Conservation (phyloP, 2,888 invertebrate genomes). For the Phlogophora meticulosa region DNA sequence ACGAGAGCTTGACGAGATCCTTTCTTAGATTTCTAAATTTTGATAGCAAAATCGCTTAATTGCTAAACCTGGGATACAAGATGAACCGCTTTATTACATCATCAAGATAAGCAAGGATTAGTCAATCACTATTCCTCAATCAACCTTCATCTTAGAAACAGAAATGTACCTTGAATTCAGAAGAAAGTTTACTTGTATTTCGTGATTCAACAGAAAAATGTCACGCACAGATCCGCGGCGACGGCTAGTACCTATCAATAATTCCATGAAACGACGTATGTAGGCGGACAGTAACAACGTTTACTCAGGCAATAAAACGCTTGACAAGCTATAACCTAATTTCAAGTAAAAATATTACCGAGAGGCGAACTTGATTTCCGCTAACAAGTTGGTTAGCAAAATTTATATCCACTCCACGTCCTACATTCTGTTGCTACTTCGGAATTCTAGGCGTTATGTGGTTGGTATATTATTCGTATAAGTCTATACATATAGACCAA, state of each 20-base stretch:
- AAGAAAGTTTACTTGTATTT: neutral
- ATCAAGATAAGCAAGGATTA: neutral
- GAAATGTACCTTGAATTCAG: neutral
- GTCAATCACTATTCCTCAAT: neutral
- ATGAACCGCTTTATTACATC: neutral
- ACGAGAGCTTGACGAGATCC: neutral
- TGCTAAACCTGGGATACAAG: neutral
- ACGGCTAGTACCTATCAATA: conserved; percentile 1
- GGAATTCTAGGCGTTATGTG: neutral
- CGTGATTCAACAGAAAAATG: neutral
- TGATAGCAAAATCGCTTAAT: neutral
- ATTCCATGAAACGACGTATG: conserved; percentile 21
- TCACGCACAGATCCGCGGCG: neutral
- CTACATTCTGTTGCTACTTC: neutral
- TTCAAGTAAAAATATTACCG: conserved; percentile 39
- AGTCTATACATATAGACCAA: neutral
- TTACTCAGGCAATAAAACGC: conserved; percentile 45
- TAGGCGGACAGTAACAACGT: conserved; percentile 45
- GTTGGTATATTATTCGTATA: neutral
- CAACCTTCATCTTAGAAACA: neutral
- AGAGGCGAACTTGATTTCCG: conserved; percentile 45
- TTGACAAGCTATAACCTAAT: conserved; percentile 54
- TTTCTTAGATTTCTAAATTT: neutral
- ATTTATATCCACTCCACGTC: conserved; percentile 25
- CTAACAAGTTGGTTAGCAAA: conserved; percentile 43